Evolutionary conservation across 2,888 invertebrate genomes (phyloP).

Genomic region (Leucophora obtusa): DNA sequence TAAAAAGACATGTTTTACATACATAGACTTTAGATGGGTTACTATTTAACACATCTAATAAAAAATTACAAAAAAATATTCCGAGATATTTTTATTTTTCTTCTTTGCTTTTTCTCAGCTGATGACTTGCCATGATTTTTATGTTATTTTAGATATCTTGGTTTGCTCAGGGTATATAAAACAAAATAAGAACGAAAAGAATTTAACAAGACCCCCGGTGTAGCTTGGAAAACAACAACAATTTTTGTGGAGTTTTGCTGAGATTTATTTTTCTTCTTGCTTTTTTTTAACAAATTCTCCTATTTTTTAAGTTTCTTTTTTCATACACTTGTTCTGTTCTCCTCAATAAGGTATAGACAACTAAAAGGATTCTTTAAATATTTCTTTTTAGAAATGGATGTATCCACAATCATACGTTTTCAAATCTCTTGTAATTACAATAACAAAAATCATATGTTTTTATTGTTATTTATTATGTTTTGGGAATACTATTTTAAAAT

Average conservation of each 20-base stretch:
- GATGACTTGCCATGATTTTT: slow-evolving; percentile 43
- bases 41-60: background rate
- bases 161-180: background rate
- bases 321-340: slow-evolving; percentile 56
- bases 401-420: background rate
- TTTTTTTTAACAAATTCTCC: slow-evolving; percentile 22
- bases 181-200: slow-evolving; percentile 17
- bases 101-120: slow-evolving; percentile 38
- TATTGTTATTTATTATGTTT: slow-evolving; percentile 43
- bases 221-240: slow-evolving; percentile 31
- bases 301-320: slow-evolving; percentile 32
- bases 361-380: slow-evolving; percentile 39
- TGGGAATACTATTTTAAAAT: slow-evolving; percentile 3
- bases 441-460: slow-evolving; percentile 66
- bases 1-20: background rate
- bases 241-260: background rate
- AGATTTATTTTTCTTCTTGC: slow-evolving; percentile 15
- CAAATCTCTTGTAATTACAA: slow-evolving; percentile 50
- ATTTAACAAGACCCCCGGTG: slow-evolving; percentile 44
- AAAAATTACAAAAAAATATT: background rate
- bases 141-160: background rate
- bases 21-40: background rate
- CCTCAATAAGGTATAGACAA: slow-evolving; percentile 1
- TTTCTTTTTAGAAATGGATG: background rate
- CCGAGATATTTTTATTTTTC: background rate